phyloP scores from a whole-genome alignment of 2,113 vertebrate species.

The Cavia porcellus region DNA sequence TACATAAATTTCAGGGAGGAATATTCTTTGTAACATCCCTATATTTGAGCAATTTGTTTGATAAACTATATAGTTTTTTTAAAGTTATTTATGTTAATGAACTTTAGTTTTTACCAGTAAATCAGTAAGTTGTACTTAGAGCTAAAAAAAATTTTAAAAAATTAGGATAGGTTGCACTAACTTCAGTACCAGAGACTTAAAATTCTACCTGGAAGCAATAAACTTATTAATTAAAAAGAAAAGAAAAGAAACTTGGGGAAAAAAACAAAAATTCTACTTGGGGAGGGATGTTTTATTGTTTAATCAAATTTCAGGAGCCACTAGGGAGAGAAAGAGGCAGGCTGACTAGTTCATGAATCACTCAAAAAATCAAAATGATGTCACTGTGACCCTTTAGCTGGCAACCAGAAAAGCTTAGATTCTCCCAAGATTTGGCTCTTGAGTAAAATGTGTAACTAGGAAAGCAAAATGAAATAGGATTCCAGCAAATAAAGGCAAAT shows the following conservation, averaged over 20 bases:
- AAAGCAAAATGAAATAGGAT: background rate
- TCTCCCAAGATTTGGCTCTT: background rate
- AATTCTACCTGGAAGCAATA: background rate
- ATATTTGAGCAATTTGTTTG: background rate
- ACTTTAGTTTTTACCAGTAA: conserved; percentile 21
- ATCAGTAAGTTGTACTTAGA: background rate
- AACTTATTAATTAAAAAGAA: background rate
- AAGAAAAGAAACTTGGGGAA: background rate
- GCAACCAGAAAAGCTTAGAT: background rate
- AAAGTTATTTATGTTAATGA: background rate
- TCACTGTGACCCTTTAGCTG: background rate
- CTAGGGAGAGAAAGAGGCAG: conserved; percentile 17
- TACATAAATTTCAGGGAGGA: background rate
- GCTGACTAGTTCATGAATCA: conserved; percentile 12
- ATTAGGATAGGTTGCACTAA: background rate
- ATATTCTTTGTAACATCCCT: background rate
- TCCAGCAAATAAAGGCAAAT: background rate
- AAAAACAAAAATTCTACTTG: background rate
- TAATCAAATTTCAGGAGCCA: conserved; percentile 14
- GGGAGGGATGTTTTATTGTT: background rate
- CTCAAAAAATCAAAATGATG: background rate
- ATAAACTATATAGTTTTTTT: background rate
- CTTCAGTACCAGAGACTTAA: background rate
- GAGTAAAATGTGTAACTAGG: background rate
- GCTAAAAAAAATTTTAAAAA: background rate